phyloP scores from a whole-genome alignment of 2,113 vertebrate genomes.

The Rhombomys opimus region DNA sequence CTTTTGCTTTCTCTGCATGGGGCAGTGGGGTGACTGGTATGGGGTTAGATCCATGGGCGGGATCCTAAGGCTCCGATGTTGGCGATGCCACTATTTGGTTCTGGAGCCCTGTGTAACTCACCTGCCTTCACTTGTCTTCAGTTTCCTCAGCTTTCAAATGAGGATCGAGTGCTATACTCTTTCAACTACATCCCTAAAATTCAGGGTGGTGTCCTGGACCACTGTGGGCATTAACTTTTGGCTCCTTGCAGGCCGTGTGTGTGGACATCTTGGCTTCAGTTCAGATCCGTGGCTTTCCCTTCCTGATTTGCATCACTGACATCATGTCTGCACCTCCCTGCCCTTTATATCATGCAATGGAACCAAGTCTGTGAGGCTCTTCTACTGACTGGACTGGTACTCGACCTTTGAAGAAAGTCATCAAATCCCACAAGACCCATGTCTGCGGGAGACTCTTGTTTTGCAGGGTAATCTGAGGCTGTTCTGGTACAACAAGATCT shows the following conservation, averaged over 20 bases:
- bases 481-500: constrained; percentile 38
- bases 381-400: background rate
- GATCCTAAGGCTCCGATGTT: background rate
- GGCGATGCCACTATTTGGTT: background rate
- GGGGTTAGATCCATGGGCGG: background rate
- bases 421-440: background rate
- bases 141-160: constrained; percentile 1
- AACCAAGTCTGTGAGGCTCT: background rate
- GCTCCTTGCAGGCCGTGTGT: background rate
- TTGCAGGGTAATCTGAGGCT: background rate
- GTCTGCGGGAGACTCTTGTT: background rate
- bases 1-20: constrained; percentile 7
- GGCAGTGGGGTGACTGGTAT: background rate
- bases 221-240: background rate
- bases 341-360: constrained; percentile 44
- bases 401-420: constrained; percentile 40
- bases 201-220: background rate
- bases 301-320: constrained; percentile 49
- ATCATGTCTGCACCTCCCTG: constrained; percentile 6
- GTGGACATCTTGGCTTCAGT: background rate
- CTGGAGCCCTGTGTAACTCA: background rate
- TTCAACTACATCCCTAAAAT: background rate
- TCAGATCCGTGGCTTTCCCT: constrained; percentile 16
- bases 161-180: background rate
- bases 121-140: background rate